Base-by-base conservation (phyloP, 2,888 invertebrate species). In the Acrobasis consociella region DNA sequence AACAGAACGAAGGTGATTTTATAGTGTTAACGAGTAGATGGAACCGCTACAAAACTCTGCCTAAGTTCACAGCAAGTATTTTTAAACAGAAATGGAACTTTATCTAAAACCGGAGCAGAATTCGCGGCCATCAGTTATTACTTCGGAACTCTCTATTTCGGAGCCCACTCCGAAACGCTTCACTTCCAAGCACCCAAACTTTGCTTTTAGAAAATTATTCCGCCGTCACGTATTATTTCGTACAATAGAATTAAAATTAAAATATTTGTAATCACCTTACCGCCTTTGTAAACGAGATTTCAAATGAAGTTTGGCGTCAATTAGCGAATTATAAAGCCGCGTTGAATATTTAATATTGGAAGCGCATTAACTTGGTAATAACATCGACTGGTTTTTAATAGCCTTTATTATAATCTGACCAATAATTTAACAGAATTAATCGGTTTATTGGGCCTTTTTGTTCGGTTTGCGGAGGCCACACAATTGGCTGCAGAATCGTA, bases 401-500 rank as follows among this genome's bases (percentile, higher is more conserved):
- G 56, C 9, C 56, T 56, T 56, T 42, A 56, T 56, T 56, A 17
- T 56, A 42, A 56, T 22, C 42, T 56, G 56, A 42, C 42, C 56
- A 42, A 56, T 56, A 56, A 56, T 56, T 56, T 22, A 39, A 39
- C 39, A 39, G 17, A 42, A 56, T 56, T 46, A 38, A 56, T 56
- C 17, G 9, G 31, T 59, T 59, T 60, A 39, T 42, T 51, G 38
- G 15, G 51, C 65, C 49, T 69, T 72, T 75, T 84, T 89, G 37
- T 78, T 84, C 1, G 85, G 74, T 74, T 95, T 95, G 53, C 93
- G 87, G 66, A 95, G 82, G 9, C 95, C 94, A 59, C 93, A 93
- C 2, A 95, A 86, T 72, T 93, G 93, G 67, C 92, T 93, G 78
- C 95, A 95, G 74, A 95, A 95, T 46, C 93, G 93, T 15, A 93